Evolutionary conservation across 2,888 invertebrate species (phyloP).

Genomic region (Amitus sp.): DNA sequence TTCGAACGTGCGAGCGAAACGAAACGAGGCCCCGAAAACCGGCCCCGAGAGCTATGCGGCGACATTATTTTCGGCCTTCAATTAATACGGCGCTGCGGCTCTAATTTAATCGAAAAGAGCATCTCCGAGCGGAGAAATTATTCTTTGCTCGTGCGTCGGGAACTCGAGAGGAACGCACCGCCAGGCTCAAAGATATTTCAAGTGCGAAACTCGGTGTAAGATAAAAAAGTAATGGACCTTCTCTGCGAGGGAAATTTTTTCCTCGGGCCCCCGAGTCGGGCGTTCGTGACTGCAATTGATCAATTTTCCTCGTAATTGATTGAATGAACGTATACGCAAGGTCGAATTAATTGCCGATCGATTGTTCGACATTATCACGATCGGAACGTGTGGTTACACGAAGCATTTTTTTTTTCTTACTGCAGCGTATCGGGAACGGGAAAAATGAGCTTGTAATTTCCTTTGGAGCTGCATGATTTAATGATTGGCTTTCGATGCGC

Average conservation of each 20-base stretch:
- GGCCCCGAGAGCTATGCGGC: neutral
- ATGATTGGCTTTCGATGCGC: slow-evolving; percentile 1
- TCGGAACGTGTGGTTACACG: neutral
- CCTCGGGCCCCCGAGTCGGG: neutral
- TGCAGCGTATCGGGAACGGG: neutral
- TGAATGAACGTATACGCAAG: too few relatives aligned
- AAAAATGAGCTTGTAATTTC: slow-evolving; percentile 1
- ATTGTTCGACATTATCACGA: too few relatives aligned
- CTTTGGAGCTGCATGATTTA: slow-evolving; percentile 2
- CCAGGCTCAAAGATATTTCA: neutral
- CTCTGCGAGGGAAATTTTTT: neutral
- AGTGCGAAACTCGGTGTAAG: neutral
- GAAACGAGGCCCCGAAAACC: slow-evolving; percentile 4
- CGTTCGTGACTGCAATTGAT: neutral
- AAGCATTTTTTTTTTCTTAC: neutral
- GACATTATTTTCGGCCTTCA: slow-evolving; percentile 1
- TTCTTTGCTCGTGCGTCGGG: neutral
- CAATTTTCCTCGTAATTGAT: neutral
- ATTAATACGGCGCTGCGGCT: neutral
- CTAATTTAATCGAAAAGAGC: neutral
- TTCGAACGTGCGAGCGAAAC: slow-evolving; percentile 1
- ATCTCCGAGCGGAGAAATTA: too few relatives aligned
- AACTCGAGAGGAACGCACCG: neutral
- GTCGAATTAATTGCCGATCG: too few relatives aligned
- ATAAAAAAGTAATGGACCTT: neutral